phyloP scores from a whole-genome alignment of 2,113 vertebrate species.

The Protobothrops flavoviridis region DNA sequence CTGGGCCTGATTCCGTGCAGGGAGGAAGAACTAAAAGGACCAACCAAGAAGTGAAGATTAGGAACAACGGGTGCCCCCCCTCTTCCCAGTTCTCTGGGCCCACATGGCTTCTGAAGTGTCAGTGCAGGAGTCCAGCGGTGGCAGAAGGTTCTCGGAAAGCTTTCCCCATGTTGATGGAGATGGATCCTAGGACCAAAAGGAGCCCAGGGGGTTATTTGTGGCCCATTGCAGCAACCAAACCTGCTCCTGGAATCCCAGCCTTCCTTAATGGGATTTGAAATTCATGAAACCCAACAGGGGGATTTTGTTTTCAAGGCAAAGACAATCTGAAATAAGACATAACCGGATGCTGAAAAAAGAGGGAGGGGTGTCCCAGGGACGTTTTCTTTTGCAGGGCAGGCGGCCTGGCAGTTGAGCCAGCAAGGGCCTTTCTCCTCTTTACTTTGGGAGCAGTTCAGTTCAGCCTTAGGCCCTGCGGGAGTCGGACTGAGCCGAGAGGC shows the following conservation, averaged over 20 bases:
- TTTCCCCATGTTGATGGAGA: background rate
- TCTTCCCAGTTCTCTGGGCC: too few relatives aligned
- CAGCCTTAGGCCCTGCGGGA: background rate
- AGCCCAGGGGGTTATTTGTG: background rate
- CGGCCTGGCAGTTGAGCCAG: background rate
- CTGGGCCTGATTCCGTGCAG: background rate
- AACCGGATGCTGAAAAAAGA: background rate
- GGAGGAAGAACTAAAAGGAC: background rate
- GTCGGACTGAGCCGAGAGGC: background rate
- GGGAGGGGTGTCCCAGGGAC: background rate
- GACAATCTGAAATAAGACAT: background rate
- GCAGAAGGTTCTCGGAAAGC: too few relatives aligned
- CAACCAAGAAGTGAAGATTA: background rate
- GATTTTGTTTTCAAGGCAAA: background rate
- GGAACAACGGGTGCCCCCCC: too few relatives aligned
- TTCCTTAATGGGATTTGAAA: background rate
- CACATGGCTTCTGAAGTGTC: too few relatives aligned
- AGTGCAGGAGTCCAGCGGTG: too few relatives aligned
- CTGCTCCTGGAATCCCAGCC: background rate
- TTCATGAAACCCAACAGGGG: background rate
- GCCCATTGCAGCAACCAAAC: background rate
- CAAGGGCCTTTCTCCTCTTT: background rate
- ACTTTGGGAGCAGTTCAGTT: background rate
- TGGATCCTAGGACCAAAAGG: background rate
- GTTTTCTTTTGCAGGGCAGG: too few relatives aligned